A percentile compares a stretch with the other conserved stretches of the same genome.
Evolutionary conservation across 2,888 invertebrate genomes (phyloP).

Genomic region (Sphecodes monilicornis): DNA sequence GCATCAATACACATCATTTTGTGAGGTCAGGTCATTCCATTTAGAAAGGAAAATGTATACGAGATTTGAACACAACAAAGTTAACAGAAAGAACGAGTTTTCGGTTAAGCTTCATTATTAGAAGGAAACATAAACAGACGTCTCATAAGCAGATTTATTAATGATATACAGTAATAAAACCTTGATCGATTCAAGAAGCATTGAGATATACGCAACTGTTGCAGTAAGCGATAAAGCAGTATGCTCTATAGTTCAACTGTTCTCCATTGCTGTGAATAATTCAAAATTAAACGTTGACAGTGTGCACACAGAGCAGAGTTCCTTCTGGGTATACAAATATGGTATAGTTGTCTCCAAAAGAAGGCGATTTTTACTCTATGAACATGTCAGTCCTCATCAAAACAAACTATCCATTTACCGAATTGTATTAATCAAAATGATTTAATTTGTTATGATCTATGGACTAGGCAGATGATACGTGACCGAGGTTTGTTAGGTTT

Average conservation of each 20-base stretch:
- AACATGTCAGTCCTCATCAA: not conserved
- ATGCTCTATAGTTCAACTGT: not conserved
- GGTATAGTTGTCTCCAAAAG: not conserved
- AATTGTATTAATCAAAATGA: no score
- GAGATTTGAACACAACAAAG: not conserved
- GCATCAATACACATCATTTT: no score
- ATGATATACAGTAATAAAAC: not conserved
- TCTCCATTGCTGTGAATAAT: not conserved
- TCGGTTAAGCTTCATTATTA: not conserved
- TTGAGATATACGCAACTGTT: not conserved
- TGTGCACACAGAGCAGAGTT: no score
- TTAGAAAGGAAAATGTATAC: no score
- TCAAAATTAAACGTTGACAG: not conserved
- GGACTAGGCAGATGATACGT: no score
- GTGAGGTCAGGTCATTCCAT: no score
- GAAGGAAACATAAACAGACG: not conserved
- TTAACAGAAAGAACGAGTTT: not conserved
- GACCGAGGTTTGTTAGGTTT: no score
- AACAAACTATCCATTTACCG: not conserved
- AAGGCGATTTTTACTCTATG: not conserved
- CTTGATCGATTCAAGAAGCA: not conserved
- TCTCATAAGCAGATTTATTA: not conserved
- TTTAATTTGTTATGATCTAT: no score
- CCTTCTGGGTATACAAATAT: not conserved
- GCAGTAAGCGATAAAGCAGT: not conserved